phyloP scores from a whole-genome alignment of 2,797 vertebrate species.

The Chaetodon trifasciatus region DNA sequence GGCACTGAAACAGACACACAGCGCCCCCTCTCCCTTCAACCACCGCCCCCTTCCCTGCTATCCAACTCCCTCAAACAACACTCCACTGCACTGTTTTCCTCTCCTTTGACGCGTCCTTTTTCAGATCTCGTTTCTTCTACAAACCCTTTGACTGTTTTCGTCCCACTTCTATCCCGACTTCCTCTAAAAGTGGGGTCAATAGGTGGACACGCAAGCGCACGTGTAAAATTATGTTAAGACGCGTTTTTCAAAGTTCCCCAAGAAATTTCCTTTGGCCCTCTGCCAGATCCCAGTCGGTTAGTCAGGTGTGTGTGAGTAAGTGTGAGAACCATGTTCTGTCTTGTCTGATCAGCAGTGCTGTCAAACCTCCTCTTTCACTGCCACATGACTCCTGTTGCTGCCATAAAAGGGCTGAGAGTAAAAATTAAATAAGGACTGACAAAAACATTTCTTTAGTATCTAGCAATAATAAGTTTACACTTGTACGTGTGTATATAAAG shows the following conservation, averaged over 20 bases:
- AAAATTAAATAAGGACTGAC: constrained; percentile 25
- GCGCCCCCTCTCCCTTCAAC: constrained; percentile 38
- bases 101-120: constrained; percentile 38
- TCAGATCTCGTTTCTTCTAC: constrained; percentile 18
- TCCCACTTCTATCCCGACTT: neutral
- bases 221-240: constrained; percentile 34
- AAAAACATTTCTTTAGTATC: constrained; percentile 23
- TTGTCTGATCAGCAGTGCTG: constrained; percentile 70
- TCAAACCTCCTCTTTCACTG: constrained; percentile 44
- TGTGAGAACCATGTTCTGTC: constrained; percentile 63
- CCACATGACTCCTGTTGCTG: constrained; percentile 40
- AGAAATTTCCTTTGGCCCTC: constrained; percentile 56
- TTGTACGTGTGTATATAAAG: constrained; percentile 34
- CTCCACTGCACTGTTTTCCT: constrained; percentile 38
- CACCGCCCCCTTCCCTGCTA: constrained; percentile 25
- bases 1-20: constrained; percentile 70
- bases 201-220: constrained; percentile 27
- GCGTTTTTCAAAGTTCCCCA: constrained; percentile 56
- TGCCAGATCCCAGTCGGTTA: constrained; percentile 54
- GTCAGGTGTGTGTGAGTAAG: constrained; percentile 61
- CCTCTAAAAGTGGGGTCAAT: constrained; percentile 42
- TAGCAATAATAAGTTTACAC: constrained; percentile 35
- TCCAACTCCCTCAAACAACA: constrained; percentile 46
- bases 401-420: constrained; percentile 28
- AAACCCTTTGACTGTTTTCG: constrained; percentile 11